Evolutionary conservation across 2,113 vertebrate species (phyloP), one percentile per base, ranked within the genome.

Genomic region (Mola mola): DNA sequence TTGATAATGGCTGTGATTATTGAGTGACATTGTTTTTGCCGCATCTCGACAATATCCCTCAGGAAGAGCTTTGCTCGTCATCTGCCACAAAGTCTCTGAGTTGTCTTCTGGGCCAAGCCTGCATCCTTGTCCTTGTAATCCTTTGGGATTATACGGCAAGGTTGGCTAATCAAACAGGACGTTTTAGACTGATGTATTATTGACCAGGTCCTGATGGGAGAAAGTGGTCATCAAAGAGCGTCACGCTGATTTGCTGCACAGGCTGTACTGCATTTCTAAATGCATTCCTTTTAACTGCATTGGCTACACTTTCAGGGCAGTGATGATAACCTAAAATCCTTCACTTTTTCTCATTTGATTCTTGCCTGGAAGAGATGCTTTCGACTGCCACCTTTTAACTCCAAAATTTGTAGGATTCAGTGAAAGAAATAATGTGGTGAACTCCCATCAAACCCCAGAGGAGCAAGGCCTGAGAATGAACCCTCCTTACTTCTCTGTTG

Each of bases 171-270:
- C 60, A 79, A 69, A 78, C 48, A 10, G 48, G 25, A 55, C 58
- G 44, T 59, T 77, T 66, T 59, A 61, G 52, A 44, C 53, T 76
- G 62, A 82, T 82, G 75, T 64, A 72, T 84, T 79, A 83, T 82
- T 82, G 83, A 86, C 68, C 72, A 46, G 57, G 49, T 72, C 25
- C 57, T 74, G 62, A 71, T 80, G 62, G 36, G 28, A 57, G 65
- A 56, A 40, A 41, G 55, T 51, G 43, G 55, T 61, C 68, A 72
- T 72, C 70, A 71, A 78, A 83, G 64, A 62, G 47, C n/a, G n/a
- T n/a, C n/a, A n/a, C n/a, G n/a, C n/a, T n/a, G n/a, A n/a, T n/a
- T 69, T 56, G 50, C 65, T 63, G 61, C 34, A 24, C 53, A 52
- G 69, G 64, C 25, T 60, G 22, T 44, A 38, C 56, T 49, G 28